Evolutionary conservation across 2,113 vertebrate species (phyloP).

Genomic region (Chinchilla lanigera): DNA sequence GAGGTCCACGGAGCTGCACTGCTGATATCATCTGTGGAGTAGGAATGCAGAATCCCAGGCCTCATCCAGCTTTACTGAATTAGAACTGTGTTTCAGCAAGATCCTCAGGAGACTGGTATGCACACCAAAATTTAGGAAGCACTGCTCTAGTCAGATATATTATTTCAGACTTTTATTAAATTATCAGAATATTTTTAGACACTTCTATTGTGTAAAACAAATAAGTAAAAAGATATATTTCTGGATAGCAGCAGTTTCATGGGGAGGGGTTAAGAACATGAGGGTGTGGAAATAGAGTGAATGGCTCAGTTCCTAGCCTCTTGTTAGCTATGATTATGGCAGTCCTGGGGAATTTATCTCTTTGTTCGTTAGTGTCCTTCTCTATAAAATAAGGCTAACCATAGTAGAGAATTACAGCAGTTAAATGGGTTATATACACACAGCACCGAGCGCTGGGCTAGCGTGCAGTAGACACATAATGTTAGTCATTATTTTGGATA

Average conservation of each 20-base stretch:
- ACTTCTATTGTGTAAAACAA: neutral
- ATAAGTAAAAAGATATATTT: neutral
- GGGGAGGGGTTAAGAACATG: neutral
- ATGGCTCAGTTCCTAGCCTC: neutral
- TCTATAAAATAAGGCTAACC: neutral
- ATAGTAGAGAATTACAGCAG: neutral
- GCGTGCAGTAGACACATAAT: neutral
- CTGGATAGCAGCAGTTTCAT: neutral
- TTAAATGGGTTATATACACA: neutral
- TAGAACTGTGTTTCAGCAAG: neutral
- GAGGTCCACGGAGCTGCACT: neutral
- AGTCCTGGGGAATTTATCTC: neutral
- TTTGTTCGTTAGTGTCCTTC: neutral
- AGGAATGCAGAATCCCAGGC: neutral
- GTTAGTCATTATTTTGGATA: neutral
- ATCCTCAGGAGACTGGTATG: neutral
- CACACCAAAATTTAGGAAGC: neutral
- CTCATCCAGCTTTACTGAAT: neutral
- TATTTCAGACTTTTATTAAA: neutral
- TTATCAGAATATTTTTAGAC: neutral
- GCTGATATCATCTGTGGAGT: neutral
- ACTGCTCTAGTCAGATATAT: neutral
- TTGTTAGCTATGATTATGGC: neutral
- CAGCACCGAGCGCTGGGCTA: neutral
- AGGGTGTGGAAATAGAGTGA: neutral